Base-by-base conservation (phyloP, 2,888 invertebrate genomes). In the Glaucopsyche alexis region DNA sequence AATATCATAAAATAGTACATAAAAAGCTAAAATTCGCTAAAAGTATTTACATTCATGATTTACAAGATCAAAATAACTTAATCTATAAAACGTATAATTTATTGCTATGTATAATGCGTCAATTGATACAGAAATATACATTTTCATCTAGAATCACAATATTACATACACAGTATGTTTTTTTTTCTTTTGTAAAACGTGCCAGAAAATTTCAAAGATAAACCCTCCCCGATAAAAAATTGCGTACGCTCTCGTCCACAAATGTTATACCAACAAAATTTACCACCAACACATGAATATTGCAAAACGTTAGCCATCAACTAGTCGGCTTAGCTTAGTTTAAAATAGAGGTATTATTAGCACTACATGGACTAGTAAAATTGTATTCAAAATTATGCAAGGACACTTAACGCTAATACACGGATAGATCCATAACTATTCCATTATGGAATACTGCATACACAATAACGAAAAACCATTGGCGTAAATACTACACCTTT, bases 281-380 rank as follows among this genome's bases (percentile, higher is more conserved):
- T 19, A 69, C 49, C 42, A 45, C n/a, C 69, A 49, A 49, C 45
- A 49, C 29, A 49, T 52, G 42, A 66, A 66, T 66, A 66, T 66
- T 42, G 66, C 60, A 60, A 60, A 29, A 60, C 66, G 42, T 66
- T 67, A 70, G 50, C 42, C 70, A 42, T 47, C 55, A 64, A 49
- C 64, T 65, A 16, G 47, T 71, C 66, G 50, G 42, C 66, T 52
- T 72, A 45, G 47, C 52, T 69, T 49, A 72, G 52, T 52, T 66
- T 72, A 64, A 72, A 50, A 74, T 72, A 75, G 90, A 90, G 90
- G 90, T 90, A 90, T 87, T 82, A 83, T 81, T 83, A 84, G 78
- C 82, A 82, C 85, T 88, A 87, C 80, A 78, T 86, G 89, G 91
- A 91, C 91, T 91, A 91, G 91, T 87, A 83, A 84, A 83, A 85